Conservation (phyloP, 2,797 vertebrate genomes). For the Paguma larvata region DNA sequence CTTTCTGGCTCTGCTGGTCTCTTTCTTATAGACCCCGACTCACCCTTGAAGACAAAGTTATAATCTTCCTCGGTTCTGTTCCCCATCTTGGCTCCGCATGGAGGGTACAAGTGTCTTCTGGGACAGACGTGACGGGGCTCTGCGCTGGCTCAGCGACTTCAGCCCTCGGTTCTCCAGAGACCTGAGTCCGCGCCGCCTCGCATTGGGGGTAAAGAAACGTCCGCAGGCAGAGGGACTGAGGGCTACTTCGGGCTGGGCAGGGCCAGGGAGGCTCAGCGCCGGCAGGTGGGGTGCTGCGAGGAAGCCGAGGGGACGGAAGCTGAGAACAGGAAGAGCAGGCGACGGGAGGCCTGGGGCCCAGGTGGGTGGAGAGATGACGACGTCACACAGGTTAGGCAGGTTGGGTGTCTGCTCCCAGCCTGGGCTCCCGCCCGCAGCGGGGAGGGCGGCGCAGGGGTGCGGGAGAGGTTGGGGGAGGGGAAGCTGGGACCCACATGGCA, state of each 20-base stretch:
- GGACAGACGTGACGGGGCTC: constrained; percentile 7
- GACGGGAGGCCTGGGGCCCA: constrained; percentile 72
- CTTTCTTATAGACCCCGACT: constrained; percentile 78
- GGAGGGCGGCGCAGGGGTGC: fast-evolving
- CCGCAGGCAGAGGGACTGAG: background rate
- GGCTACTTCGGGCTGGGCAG: background rate
- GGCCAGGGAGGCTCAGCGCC: background rate
- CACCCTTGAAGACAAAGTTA: constrained; percentile 99
- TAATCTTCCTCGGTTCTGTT: constrained; percentile 92
- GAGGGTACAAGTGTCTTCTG: constrained; percentile 18
- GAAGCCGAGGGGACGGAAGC: constrained; percentile 73
- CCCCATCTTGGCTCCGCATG: constrained; percentile 90
- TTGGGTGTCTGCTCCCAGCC: constrained; percentile 66
- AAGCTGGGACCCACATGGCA: background rate
- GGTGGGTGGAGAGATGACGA: constrained; percentile 82
- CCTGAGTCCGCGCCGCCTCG: background rate
- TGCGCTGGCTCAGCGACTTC: background rate
- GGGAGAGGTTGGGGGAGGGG: background rate
- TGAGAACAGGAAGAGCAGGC: constrained; percentile 71
- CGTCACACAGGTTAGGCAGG: constrained; percentile 85
- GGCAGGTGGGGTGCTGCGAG: constrained; percentile 36
- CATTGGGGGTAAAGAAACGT: constrained; percentile 45
- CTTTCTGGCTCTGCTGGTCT: background rate
- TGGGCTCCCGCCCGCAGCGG: background rate
- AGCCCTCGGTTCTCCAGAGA: constrained; percentile 63